These are phyloP conservation scores for Phylloscopus collybita DNA, from an alignment of 2,797 vertebrate genomes.

Conservation along the genomic window DNA sequence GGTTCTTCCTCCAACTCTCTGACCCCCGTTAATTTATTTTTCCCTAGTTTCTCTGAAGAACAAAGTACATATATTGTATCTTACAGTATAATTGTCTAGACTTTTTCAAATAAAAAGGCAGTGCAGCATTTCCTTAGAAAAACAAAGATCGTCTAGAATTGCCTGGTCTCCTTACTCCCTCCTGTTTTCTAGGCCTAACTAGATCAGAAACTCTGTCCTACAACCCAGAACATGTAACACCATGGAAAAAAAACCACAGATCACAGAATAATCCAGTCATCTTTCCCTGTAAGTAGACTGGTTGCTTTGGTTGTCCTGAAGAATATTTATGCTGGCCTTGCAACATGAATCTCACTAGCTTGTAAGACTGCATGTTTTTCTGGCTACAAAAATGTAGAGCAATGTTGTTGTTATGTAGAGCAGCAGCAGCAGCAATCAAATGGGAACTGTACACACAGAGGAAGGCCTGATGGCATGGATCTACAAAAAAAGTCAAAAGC, in stretches of 20 bases:
- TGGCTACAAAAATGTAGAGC: too few relatives aligned
- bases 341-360: not conserved
- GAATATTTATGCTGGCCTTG: not conserved
- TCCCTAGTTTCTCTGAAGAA: not conserved
- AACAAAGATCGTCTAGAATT: not conserved
- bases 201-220: not conserved
- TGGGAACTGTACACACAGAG: not conserved
- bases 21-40: not conserved
- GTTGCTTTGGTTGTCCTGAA: not conserved
- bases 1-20: not conserved
- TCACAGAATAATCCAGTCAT: not conserved
- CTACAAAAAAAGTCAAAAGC: not conserved
- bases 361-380: not conserved
- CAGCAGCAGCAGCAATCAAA: not conserved
- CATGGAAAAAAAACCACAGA: not conserved
- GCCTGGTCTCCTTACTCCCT: not conserved
- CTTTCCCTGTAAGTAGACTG: not conserved
- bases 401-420: not conserved
- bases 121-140: not conserved
- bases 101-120: not conserved
- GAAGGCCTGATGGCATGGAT: not conserved
- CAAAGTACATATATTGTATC: not conserved
- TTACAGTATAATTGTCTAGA: not conserved
- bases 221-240: not conserved
- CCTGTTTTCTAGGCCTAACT: not conserved